These are phyloP conservation scores for Montipora foliosa DNA, from an alignment of 64 coral and sea anemone species.

Conservation along the genomic window DNA sequence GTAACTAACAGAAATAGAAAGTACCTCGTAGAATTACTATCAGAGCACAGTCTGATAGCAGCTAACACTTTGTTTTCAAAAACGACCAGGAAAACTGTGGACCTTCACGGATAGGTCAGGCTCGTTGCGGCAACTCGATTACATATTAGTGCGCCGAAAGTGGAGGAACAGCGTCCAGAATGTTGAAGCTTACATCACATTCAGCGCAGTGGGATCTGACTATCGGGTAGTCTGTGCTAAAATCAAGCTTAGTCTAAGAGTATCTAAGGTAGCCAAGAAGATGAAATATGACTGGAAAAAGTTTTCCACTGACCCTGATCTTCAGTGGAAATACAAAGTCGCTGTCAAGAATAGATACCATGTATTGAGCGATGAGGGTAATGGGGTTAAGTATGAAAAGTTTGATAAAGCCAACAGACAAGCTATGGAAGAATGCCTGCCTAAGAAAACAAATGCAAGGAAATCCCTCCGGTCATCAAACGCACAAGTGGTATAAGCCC, in stretches of 20 bases:
- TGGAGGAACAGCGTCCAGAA: conserved; percentile 40
- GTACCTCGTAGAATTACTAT: conserved; percentile 22
- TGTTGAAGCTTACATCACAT: conserved; percentile 19
- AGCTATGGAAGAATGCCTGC: conserved; percentile 56
- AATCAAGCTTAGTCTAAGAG: conserved; percentile 14
- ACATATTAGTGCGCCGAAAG: not conserved
- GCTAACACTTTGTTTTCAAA: conserved; percentile 18
- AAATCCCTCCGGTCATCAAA: conserved; percentile 33
- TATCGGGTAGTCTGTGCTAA: conserved; percentile 22
- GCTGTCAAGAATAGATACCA: conserved; percentile 16
- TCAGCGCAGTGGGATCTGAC: conserved; percentile 12
- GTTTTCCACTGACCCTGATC: not conserved
- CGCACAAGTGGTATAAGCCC: conserved; percentile 23
- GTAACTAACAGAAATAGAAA: conserved; percentile 42
- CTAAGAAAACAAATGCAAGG: conserved; percentile 34
- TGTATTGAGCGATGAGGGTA: not conserved
- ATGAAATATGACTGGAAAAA: conserved; percentile 16
- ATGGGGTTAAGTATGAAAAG: conserved; percentile 42
- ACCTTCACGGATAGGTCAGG: not conserved
- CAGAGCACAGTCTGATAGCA: conserved; percentile 14
- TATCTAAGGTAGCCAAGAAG: not conserved
- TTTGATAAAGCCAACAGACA: conserved; percentile 45
- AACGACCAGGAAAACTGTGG: conserved; percentile 36
- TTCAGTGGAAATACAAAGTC: conserved; percentile 15
- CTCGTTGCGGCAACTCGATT: conserved; percentile 24